Evolutionary conservation across 1,140 invertebrate species (phyloP).

Genomic region (Sitophilus oryzae): DNA sequence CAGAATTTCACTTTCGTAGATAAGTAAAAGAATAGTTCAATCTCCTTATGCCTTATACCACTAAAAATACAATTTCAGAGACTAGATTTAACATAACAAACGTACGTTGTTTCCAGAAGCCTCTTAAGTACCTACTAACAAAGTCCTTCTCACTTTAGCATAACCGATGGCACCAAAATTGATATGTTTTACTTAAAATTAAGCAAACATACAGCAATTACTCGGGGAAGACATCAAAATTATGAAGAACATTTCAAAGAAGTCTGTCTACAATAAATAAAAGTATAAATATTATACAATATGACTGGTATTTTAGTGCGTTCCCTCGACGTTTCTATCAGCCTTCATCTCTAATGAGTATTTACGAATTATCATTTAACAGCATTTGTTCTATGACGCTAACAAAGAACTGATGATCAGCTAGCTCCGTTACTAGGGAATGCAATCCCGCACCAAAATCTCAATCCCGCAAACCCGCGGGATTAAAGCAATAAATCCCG

Average conservation of each 20-base stretch:
- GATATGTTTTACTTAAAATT: constrained; percentile 34
- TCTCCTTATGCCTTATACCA: neutral
- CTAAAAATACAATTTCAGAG: constrained; percentile 7
- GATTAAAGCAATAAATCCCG: too few species aligned
- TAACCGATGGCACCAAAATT: constrained; percentile 36
- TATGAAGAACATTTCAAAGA: constrained; percentile 16
- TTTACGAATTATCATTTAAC: constrained; percentile 23
- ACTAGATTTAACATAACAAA: constrained; percentile 17
- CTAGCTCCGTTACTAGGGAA: too few species aligned
- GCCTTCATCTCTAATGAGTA: constrained; percentile 42
- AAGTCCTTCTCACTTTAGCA: constrained; percentile 8
- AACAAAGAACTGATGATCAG: too few species aligned
- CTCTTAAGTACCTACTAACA: constrained; percentile 28
- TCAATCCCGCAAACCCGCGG: too few species aligned
- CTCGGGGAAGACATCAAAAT: constrained; percentile 18
- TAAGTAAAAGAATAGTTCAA: too few species aligned
- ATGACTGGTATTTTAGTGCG: constrained; percentile 14
- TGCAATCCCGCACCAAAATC: too few species aligned
- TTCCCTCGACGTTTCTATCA: constrained; percentile 31
- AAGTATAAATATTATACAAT: constrained; percentile 42
- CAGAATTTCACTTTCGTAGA: too few species aligned
- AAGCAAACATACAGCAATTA: constrained; percentile 24
- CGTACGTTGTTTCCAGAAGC: constrained; percentile 14
- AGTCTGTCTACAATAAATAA: constrained; percentile 20
- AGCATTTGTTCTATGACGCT: neutral